A percentile compares a stretch with the other conserved stretches of the same genome.
Conservation (phyloP, 2,888 invertebrate species). For the Ichneumoninae sp. region DNA sequence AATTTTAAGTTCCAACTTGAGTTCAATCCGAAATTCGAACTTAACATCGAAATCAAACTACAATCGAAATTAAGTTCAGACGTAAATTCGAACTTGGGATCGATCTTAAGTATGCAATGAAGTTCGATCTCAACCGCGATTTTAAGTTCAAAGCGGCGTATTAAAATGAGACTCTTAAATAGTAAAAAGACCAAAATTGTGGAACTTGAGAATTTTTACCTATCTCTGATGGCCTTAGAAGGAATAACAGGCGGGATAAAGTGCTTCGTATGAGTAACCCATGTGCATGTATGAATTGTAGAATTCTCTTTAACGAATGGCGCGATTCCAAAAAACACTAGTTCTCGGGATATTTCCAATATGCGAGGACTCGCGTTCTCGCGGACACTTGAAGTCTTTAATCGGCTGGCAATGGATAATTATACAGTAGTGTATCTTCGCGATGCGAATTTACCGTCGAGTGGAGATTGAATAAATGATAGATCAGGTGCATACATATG, state of each 20-base stretch:
- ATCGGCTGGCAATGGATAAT: constrained; percentile 17
- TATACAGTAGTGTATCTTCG: constrained; percentile 23
- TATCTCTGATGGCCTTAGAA: neutral
- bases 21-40: no score
- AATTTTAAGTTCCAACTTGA: no score
- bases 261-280: neutral
- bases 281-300: neutral
- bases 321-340: neutral
- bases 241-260: neutral
- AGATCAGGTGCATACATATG: neutral
- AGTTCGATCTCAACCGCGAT: no score
- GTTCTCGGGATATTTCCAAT: constrained; percentile 8
- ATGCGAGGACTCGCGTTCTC: neutral
- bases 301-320: constrained; percentile 18
- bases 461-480: constrained; percentile 17
- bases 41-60: no score
- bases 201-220: neutral
- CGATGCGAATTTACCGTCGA: constrained; percentile 7
- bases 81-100: no score
- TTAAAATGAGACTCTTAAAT: no score
- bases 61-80: no score
- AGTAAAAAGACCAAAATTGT: neutral
- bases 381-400: constrained; percentile 5
- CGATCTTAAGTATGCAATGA: no score
- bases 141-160: no score